These are phyloP conservation scores for Lepisosteus osseus DNA, from an alignment of 2,113 vertebrate species.

Conservation along the genomic window DNA sequence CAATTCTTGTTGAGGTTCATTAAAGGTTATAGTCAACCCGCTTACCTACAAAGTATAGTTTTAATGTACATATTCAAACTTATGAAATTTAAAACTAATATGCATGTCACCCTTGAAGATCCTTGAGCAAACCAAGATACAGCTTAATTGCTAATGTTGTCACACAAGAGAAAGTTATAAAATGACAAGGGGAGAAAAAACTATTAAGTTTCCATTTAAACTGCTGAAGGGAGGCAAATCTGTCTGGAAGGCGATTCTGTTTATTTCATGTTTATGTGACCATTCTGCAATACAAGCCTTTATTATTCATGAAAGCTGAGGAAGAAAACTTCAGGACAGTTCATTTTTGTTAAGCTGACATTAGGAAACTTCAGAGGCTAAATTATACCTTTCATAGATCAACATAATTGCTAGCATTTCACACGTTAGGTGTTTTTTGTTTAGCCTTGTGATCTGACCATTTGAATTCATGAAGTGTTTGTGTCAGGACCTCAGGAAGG, in stretches of 20 bases:
- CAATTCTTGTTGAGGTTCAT: no score
- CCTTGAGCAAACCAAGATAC: not conserved
- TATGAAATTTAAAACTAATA: not conserved
- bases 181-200: not conserved
- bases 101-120: not conserved
- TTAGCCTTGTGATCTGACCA: no score
- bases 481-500: not conserved
- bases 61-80: not conserved
- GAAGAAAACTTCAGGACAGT: not conserved
- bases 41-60: no score
- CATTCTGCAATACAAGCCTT: no score
- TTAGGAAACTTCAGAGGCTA: no score
- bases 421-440: no score
- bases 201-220: not conserved
- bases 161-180: not conserved
- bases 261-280: not conserved
- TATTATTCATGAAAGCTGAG: no score
- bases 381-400: no score
- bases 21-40: no score
- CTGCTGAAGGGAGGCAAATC: not conserved
- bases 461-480: not conserved
- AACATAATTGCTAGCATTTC: no score
- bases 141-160: not conserved
- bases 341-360: no score
- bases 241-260: not conserved